Evolutionary conservation across 2,888 invertebrate genomes (phyloP).

Genomic region (Andricus quercusramuli): DNA sequence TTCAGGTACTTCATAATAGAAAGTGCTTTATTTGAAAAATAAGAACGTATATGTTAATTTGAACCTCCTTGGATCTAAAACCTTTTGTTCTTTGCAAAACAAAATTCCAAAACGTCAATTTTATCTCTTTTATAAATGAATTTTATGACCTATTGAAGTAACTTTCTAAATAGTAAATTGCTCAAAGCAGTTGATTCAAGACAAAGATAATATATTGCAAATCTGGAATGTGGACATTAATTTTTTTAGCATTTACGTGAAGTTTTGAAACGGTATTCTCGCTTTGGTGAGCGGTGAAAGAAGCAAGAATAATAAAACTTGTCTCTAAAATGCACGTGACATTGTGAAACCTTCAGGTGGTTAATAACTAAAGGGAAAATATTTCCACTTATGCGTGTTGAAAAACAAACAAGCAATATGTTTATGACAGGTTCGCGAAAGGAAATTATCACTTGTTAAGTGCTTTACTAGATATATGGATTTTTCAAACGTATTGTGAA

Average conservation of each 20-base stretch:
- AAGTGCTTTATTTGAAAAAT: too few relatives aligned
- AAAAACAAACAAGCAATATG: conserved; percentile 28
- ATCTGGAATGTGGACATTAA: conserved; percentile 37
- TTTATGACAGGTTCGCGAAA: conserved; percentile 2
- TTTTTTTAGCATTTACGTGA: background rate
- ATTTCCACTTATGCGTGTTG: conserved; percentile 1
- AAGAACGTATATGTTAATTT: too few relatives aligned
- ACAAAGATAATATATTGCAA: conserved; percentile 30
- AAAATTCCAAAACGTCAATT: background rate
- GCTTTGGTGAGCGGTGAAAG: conserved; percentile 24
- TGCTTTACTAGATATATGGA: background rate
- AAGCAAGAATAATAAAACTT: conserved; percentile 29
- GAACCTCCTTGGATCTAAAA: too few relatives aligned
- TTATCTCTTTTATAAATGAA: conserved; percentile 13
- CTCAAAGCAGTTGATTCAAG: conserved; percentile 19
- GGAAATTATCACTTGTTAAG: conserved; percentile 5
- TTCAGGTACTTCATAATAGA: too few relatives aligned
- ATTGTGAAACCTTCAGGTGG: conserved; percentile 16
- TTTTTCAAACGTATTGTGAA: background rate
- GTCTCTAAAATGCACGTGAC: conserved; percentile 19
- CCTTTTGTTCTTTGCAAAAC: background rate
- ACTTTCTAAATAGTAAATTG: conserved; percentile 33
- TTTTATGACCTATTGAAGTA: conserved; percentile 4
- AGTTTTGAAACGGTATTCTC: conserved; percentile 40
- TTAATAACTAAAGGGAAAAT: conserved; percentile 30